phyloP scores from a whole-genome alignment of 2,888 invertebrate species.

The Brachyopa scutellaris region DNA sequence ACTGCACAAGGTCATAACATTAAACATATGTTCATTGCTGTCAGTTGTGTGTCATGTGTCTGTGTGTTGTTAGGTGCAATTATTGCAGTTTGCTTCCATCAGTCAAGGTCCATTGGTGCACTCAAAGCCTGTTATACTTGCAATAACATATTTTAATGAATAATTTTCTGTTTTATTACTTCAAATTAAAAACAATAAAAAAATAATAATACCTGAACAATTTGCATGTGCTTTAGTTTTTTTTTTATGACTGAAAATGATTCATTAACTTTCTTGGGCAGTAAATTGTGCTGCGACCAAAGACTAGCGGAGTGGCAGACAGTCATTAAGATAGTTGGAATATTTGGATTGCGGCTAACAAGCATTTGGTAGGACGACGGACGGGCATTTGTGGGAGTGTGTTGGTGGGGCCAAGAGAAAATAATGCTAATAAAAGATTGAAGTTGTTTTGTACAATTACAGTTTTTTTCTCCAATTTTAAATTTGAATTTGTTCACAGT shows the following conservation, averaged over 20 bases:
- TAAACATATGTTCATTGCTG: too few species aligned
- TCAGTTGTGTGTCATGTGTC: slow-evolving; percentile 51
- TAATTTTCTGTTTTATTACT: background rate
- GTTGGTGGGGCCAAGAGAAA: slow-evolving; percentile 16
- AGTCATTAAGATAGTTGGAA: background rate
- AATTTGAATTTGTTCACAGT: slow-evolving; percentile 36
- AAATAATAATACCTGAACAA: background rate
- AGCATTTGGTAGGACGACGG: slow-evolving; percentile 6
- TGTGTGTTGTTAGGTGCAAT: slow-evolving; percentile 24
- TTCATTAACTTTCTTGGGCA: slow-evolving; percentile 28
- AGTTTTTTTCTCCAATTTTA: slow-evolving; percentile 3
- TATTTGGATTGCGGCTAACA: slow-evolving; percentile 6
- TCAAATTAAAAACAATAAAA: slow-evolving; percentile 2
- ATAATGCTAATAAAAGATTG: slow-evolving; percentile 5
- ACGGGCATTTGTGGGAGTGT: background rate
- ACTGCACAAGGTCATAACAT: background rate
- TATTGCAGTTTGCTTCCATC: slow-evolving; percentile 11
- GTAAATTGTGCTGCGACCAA: background rate
- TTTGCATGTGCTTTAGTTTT: background rate
- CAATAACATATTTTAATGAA: slow-evolving; percentile 6
- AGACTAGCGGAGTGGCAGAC: slow-evolving; percentile 7
- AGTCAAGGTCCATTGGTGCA: slow-evolving; percentile 61
- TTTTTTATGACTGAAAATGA: slow-evolving; percentile 5
- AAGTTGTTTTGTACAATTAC: slow-evolving; percentile 28
- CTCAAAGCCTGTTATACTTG: slow-evolving; percentile 15